Evolutionary conservation across 2,113 vertebrate genomes (phyloP).

Genomic region (Patagioenas fasciata): DNA sequence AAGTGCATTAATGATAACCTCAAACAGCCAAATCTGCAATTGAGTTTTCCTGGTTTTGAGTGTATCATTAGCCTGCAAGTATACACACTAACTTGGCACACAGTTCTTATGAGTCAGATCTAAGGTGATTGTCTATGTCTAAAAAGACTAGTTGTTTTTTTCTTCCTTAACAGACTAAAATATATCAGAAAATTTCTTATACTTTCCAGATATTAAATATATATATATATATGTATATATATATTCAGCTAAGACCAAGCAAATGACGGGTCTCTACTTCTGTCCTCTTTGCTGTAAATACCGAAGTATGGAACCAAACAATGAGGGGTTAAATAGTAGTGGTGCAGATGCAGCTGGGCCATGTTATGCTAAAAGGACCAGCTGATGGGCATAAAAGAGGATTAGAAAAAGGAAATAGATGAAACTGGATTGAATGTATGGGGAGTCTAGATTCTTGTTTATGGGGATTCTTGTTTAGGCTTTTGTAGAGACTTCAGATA

Average conservation of each 20-base stretch:
- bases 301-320: background rate
- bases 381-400: conserved; percentile 55
- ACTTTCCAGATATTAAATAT: background rate
- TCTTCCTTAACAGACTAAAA: background rate
- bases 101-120: background rate
- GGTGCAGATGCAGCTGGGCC: conserved; percentile 36
- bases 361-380: conserved; percentile 38
- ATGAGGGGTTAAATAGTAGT: conserved; percentile 11
- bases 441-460: background rate
- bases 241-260: background rate
- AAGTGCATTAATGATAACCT: too few relatives aligned
- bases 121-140: background rate
- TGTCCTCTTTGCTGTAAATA: background rate
- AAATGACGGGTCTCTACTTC: background rate
- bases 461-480: background rate
- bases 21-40: background rate
- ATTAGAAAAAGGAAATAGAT: conserved; percentile 50
- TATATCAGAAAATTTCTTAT: background rate
- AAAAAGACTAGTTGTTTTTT: background rate
- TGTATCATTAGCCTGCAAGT: background rate
- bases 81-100: background rate
- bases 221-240: too few relatives aligned
- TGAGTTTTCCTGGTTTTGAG: background rate
- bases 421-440: background rate
- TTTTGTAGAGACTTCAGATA: background rate